Percentiles rank a stretch among this genome's conserved stretches.
Evolutionary conservation across 2,797 vertebrate species (phyloP).

Genomic region (Scleropages formosus): DNA sequence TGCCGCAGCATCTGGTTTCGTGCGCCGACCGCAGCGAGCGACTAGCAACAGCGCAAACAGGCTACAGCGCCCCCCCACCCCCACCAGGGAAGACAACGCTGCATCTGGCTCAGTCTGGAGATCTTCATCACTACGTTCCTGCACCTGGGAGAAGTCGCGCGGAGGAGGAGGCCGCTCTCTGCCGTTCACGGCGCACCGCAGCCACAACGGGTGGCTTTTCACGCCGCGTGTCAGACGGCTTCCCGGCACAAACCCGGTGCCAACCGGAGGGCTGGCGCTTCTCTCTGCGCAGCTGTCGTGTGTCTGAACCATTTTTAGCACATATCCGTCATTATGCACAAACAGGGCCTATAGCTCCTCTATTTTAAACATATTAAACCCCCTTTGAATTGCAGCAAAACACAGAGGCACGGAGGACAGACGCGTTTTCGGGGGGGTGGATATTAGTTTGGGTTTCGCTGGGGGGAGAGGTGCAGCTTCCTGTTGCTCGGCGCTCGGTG

Average conservation of each 20-base stretch:
- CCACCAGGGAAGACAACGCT: no score
- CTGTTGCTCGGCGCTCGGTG: slow-evolving; percentile 18
- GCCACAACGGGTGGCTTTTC: not conserved
- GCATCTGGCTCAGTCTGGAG: not conserved
- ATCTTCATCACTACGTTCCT: slow-evolving; percentile 6
- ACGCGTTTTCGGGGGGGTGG: not conserved
- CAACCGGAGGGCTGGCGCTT: not conserved
- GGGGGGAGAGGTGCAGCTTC: not conserved
- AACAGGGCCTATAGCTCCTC: not conserved
- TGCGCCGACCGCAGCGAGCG: no score
- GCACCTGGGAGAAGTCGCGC: slow-evolving; percentile 2
- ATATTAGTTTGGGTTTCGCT: slow-evolving; percentile 5
- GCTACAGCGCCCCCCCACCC: no score
- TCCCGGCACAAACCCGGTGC: not conserved
- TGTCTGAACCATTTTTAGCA: not conserved
- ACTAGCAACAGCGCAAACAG: no score
- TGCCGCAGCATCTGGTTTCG: no score
- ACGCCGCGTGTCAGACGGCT: not conserved
- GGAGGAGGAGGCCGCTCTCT: not conserved
- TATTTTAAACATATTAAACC: slow-evolving; percentile 1
- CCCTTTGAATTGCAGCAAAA: slow-evolving; percentile 22
- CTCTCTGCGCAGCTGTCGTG: not conserved
- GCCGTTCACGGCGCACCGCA: not conserved
- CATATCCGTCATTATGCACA: not conserved
- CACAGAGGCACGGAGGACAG: not conserved